A percentile compares a stretch with the other conserved stretches of the same genome.
These are phyloP conservation scores for Dichetophora obliterata DNA, from an alignment of 2,888 invertebrate genomes.

Conservation along the genomic window DNA sequence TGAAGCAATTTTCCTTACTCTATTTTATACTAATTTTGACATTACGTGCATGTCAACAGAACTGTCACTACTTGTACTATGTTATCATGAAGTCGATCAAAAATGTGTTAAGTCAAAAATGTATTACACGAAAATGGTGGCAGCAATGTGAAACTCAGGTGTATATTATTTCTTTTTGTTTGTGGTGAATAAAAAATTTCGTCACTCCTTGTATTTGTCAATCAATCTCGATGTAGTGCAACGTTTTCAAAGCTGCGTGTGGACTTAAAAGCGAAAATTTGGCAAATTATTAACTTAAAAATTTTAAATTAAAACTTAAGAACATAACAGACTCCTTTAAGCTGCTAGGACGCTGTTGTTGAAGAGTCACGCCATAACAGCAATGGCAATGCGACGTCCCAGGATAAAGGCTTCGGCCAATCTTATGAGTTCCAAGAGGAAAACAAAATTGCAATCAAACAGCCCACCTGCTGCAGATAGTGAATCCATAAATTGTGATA, in stretches of 20 bases:
- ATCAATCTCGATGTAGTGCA: background rate
- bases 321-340: background rate
- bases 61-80: no score
- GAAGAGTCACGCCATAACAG: background rate
- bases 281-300: background rate
- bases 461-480: background rate
- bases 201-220: no score
- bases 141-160: no score
- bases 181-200: no score
- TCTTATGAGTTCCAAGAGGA: conserved; percentile 64
- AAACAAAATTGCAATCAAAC: conserved; percentile 43
- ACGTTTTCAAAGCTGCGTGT: background rate
- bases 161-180: no score
- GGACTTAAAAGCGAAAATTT: background rate
- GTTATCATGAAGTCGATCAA: no score
- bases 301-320: background rate
- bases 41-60: no score
- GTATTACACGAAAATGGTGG: no score
- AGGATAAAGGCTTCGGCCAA: conserved; percentile 82
- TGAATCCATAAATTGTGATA: background rate
- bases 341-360: background rate
- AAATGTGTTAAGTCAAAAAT: no score
- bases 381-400: conserved; percentile 77
- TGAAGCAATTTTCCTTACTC: no score
- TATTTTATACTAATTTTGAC: no score